phyloP scores from a whole-genome alignment of 2,888 invertebrate species.

The Dyspetes luteomarginatus region DNA sequence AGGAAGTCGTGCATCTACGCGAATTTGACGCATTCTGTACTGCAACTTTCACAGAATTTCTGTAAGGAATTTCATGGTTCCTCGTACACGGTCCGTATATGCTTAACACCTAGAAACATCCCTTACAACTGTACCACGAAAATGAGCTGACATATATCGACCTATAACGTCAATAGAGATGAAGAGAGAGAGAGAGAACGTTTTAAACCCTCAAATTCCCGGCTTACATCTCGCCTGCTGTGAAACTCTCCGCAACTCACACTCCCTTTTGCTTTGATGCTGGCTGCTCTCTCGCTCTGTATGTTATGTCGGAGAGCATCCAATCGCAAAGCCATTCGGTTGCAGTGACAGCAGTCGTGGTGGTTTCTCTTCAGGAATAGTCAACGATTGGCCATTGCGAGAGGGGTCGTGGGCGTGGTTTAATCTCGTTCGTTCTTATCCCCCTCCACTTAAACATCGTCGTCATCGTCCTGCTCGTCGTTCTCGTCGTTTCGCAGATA shows the following conservation, averaged over 20 bases:
- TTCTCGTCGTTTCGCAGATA: not conserved
- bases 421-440: conserved; percentile 43
- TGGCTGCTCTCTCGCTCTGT: not conserved
- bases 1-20: conserved; percentile 10
- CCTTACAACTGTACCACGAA: not conserved
- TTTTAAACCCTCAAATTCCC: conserved; percentile 69
- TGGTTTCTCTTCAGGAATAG: conserved; percentile 58
- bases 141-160: not conserved
- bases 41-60: not conserved
- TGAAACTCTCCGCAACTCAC: conserved; percentile 10
- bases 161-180: not conserved
- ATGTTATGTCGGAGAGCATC: conserved; percentile 45
- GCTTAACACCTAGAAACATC: not conserved
- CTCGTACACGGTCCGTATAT: not conserved
- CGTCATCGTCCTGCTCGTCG: not conserved
- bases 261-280: conserved; percentile 1
- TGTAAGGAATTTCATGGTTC: not conserved
- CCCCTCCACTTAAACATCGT: conserved; percentile 19
- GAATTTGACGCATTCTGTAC: conserved; percentile 26
- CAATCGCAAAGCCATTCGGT: conserved; percentile 67
- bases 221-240: conserved; percentile 65
- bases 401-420: conserved; percentile 66
- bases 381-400: conserved; percentile 64
- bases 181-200: conserved; percentile 48
- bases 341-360: conserved; percentile 67